Base-by-base conservation (phyloP, 2,113 vertebrate species). In the Catharus bicknelli region DNA sequence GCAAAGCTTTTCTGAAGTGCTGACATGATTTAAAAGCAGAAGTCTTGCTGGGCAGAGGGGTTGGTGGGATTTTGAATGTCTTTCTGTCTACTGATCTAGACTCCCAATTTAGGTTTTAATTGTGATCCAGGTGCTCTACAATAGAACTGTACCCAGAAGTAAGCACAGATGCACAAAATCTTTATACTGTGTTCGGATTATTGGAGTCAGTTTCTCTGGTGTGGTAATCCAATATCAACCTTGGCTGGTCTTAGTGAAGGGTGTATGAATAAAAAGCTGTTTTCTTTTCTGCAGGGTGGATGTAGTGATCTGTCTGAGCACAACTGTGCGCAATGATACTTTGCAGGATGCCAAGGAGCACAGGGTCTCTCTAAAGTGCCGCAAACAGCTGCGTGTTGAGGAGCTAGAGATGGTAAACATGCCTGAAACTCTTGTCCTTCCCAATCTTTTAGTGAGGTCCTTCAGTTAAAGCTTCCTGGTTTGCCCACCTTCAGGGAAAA, bases 231-330 rank as follows among this genome's bases (percentile, higher is more conserved):
- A 70, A 2, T 21, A 40, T 32, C 34, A 36, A 0, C 59, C 58
- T 45, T 75, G 77, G 27, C 66, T 87, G 42, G 10, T 34, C 4
- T 29, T 8, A 42, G 40, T 20, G 34, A 63, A 67, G 59, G 29
- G 11, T 61, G 2, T 7, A 2, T 21, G 63, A 70, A 58, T 90
- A 59, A 81, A 57, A 80, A 43, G 43, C 36, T 43, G 30, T 86
- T 87, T 67, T 50, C 59, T 82, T 76, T 72, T 23, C 61, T 42
- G 64, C 97, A 99, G 99, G 97, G 99, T 99, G 96, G 99, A 99
- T 7, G 99, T 99, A 18, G 99, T 99, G 74, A 98, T 99, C 96
- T 99, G 99, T 78, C 97, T 99, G 91, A 99, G 99, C 96, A 99
- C 99, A 68, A 99, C 98, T 0, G 99, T 99, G 94, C 98, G 99